phyloP scores from a whole-genome alignment of 2,113 vertebrate genomes.

The Scopus umbretta region DNA sequence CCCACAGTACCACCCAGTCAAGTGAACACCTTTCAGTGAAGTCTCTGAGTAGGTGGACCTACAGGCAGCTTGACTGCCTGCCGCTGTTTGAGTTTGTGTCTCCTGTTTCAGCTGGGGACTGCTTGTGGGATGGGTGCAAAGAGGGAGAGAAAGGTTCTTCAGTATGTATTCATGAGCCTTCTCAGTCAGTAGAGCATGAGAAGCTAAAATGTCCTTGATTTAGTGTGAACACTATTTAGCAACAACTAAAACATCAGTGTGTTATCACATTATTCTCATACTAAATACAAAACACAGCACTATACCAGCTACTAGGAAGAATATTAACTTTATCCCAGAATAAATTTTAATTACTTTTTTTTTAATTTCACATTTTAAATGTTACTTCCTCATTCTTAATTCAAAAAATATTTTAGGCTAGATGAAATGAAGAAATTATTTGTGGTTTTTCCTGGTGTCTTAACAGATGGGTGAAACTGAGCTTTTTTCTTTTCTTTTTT shows the following conservation, averaged over 20 bases:
- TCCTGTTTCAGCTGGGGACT: neutral
- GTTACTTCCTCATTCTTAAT: neutral
- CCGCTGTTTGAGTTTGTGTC: neutral
- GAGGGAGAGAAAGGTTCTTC: neutral
- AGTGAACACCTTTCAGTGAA: neutral
- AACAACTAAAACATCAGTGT: too few species aligned
- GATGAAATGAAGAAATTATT: neutral
- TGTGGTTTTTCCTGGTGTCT: neutral
- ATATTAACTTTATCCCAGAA: neutral
- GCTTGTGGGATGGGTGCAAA: neutral
- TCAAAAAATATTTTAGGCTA: neutral
- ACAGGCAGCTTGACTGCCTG: neutral
- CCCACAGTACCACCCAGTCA: too few species aligned
- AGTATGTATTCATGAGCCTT: accelerated
- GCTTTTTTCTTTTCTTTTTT: neutral
- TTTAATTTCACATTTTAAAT: neutral
- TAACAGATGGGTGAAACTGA: neutral
- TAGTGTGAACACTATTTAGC: too few species aligned
- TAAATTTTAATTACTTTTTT: neutral
- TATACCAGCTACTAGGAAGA: too few species aligned
- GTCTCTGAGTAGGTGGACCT: neutral
- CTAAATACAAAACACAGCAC: too few species aligned
- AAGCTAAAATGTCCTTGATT: too few species aligned
- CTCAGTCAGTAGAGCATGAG: too few species aligned
- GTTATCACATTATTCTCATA: too few species aligned